Conservation (phyloP, 2,797 vertebrate genomes). For the Ataeniobius toweri region DNA sequence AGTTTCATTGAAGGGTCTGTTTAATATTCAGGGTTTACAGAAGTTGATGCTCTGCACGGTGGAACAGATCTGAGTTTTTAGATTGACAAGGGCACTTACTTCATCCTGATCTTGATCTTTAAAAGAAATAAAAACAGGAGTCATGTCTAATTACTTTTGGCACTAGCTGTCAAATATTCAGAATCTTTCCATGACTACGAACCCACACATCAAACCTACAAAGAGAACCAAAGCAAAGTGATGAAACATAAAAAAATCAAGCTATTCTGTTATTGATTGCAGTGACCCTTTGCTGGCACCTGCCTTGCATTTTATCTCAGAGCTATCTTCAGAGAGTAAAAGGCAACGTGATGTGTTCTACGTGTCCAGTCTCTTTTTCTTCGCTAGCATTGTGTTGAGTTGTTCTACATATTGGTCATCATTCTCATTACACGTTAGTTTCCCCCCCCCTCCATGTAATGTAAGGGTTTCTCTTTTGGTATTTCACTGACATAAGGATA, state of each 20-base stretch:
- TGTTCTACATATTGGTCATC: too few relatives aligned
- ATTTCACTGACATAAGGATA: background rate
- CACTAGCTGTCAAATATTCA: background rate
- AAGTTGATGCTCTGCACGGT: conserved; percentile 5
- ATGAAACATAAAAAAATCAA: background rate
- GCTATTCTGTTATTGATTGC: background rate
- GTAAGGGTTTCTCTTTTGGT: too few relatives aligned
- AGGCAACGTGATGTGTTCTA: background rate
- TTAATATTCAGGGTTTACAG: conserved; percentile 31
- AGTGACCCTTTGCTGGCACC: background rate
- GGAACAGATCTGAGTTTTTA: conserved; percentile 11
- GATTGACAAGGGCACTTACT: conserved; percentile 9
- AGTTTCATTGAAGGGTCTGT: conserved; percentile 38
- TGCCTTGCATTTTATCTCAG: background rate
- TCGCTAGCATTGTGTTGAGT: background rate
- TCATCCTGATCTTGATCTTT: conserved; percentile 1
- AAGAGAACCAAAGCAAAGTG: background rate
- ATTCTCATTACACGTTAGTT: too few relatives aligned
- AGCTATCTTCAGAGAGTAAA: background rate
- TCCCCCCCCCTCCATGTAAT: too few relatives aligned
- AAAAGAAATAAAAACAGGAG: background rate
- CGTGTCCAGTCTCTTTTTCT: too few relatives aligned
- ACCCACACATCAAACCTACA: background rate
- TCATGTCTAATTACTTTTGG: background rate
- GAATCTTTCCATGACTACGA: background rate